Percentiles rank a stretch among this genome's conserved stretches.
Evolutionary conservation across 2,888 invertebrate species (phyloP).

Genomic region (Eulithis prunata): DNA sequence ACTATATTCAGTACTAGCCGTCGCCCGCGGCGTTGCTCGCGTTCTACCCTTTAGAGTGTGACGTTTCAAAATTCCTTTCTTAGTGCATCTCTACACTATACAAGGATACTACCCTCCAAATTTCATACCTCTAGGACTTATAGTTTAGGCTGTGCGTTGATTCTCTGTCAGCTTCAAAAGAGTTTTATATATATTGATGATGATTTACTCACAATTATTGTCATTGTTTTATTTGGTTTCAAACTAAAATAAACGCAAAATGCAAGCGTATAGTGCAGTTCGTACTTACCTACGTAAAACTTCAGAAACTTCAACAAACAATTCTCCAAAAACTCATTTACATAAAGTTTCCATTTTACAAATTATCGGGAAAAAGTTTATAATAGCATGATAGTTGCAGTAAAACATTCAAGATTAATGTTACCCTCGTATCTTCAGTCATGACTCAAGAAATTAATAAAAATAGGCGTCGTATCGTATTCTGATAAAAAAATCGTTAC

Average conservation of each 20-base stretch:
- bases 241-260: neutral
- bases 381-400: constrained; percentile 1
- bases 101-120: too few species aligned
- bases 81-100: too few species aligned
- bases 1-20: too few species aligned
- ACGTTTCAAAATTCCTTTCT: too few species aligned
- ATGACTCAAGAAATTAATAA: neutral
- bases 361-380: constrained; percentile 13
- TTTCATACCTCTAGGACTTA: too few species aligned
- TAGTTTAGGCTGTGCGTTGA: too few species aligned
- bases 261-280: constrained; percentile 3
- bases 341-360: constrained; percentile 16
- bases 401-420: constrained; percentile 16
- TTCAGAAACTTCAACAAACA: constrained; percentile 5
- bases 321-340: constrained; percentile 8
- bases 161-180: too few species aligned
- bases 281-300: constrained; percentile 7
- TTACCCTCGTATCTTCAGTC: neutral
- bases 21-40: too few species aligned
- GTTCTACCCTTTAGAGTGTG: too few species aligned
- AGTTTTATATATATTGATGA: too few species aligned
- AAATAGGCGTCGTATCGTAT: too few species aligned
- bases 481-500: too few species aligned
- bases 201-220: neutral
- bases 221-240: neutral